Conservation (phyloP, 2,888 invertebrate genomes). For the Notocelia uddmanniana region DNA sequence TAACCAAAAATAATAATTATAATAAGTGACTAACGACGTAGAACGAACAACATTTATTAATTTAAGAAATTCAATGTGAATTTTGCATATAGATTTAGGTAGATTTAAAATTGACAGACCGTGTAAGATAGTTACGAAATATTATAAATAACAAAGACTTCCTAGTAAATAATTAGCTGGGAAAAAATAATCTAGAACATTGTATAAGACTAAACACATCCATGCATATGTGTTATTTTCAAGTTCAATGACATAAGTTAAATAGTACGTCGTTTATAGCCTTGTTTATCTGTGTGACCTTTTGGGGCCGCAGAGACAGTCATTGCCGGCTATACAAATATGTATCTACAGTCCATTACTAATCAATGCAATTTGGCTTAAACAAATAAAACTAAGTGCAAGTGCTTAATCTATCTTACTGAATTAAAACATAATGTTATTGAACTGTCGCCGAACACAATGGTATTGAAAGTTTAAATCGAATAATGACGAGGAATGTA, state of each 20-base stretch:
- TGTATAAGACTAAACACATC: neutral
- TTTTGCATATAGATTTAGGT: neutral
- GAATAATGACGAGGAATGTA: conserved; percentile 11
- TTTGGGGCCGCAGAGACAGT: conserved; percentile 25
- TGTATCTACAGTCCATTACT: conserved; percentile 12
- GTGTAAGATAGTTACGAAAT: neutral
- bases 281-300: conserved; percentile 43
- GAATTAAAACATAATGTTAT: neutral
- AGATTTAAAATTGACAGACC: neutral
- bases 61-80: neutral
- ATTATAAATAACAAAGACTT: conserved; percentile 6
- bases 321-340: conserved; percentile 6
- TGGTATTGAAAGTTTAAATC: conserved; percentile 17
- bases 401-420: neutral
- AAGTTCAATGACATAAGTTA: conserved; percentile 64
- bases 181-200: conserved; percentile 12
- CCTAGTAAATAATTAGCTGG: conserved; percentile 8
- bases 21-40: too few relatives aligned
- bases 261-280: conserved; percentile 17
- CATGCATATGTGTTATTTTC: conserved; percentile 31
- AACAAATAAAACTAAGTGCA: neutral
- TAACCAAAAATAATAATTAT: too few relatives aligned
- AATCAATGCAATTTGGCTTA: neutral
- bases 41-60: too few relatives aligned
- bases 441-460: neutral